These are phyloP conservation scores for Diaperis boleti DNA, from an alignment of 2,888 invertebrate genomes.

Conservation along the genomic window DNA sequence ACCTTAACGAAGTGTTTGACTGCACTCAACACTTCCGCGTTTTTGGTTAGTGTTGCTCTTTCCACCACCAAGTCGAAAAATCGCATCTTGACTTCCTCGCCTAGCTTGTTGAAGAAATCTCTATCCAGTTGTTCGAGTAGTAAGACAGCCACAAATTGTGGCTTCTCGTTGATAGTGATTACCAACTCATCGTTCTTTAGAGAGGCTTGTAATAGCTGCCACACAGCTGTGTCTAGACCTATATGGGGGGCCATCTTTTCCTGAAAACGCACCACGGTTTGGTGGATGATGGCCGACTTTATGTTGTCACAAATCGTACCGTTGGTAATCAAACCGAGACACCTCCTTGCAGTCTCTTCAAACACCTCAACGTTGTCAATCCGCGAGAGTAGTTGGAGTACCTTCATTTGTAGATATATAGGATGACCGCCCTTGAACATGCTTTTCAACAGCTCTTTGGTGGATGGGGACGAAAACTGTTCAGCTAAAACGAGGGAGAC, in stretches of 20 bases:
- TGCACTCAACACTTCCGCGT: constrained; percentile 72
- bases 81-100: constrained; percentile 65
- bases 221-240: constrained; percentile 64
- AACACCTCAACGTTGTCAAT: constrained; percentile 55
- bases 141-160: constrained; percentile 65
- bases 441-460: constrained; percentile 64
- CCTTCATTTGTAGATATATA: constrained; percentile 62
- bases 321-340: constrained; percentile 50
- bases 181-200: constrained; percentile 68
- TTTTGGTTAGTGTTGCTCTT: constrained; percentile 71
- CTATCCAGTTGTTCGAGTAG: constrained; percentile 72
- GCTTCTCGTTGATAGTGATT: constrained; percentile 3
- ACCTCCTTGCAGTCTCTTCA: constrained; percentile 52
- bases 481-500: constrained; percentile 73
- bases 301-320: constrained; percentile 45
- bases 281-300: constrained; percentile 53
- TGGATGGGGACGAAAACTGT: constrained; percentile 68
- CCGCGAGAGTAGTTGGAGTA: constrained; percentile 62
- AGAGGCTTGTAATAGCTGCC: constrained; percentile 71
- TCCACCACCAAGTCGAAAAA: constrained; percentile 70
- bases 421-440: constrained; percentile 64
- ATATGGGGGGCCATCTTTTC: constrained; percentile 50
- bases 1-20: constrained; percentile 76
- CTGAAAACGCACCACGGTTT: constrained; percentile 55
- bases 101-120: constrained; percentile 69